Percentiles rank a stretch among this genome's conserved stretches.
These are phyloP conservation scores for Dexiosoma caninum DNA, from an alignment of 2,888 invertebrate species.

Conservation along the genomic window DNA sequence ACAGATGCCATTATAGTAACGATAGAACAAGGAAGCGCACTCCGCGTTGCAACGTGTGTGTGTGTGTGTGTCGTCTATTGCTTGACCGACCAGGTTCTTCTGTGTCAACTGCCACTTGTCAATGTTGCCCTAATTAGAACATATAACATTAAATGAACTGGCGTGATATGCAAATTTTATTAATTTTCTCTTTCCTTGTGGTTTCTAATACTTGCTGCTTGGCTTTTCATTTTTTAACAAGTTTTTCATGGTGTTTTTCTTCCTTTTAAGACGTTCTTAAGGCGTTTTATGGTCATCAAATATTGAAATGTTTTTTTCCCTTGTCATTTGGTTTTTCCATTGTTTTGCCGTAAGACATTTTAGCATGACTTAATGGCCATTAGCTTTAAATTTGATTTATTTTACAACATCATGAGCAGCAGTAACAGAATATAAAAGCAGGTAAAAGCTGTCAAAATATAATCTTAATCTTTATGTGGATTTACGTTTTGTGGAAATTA, in stretches of 20 bases:
- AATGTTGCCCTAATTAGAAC: conserved; percentile 29
- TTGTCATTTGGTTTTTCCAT: neutral
- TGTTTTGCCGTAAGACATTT: neutral
- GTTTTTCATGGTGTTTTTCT: neutral
- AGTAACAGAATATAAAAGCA: neutral
- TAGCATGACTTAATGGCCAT: neutral
- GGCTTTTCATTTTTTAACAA: neutral
- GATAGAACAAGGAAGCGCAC: too few relatives aligned
- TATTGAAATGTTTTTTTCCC: neutral
- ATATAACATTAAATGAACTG: conserved; percentile 24
- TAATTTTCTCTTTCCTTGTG: neutral
- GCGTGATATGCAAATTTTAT: neutral
- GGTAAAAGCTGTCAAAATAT: conserved; percentile 12
- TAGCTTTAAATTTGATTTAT: neutral
- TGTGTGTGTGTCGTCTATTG: neutral
- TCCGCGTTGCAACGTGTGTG: too few relatives aligned
- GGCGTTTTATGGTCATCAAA: neutral
- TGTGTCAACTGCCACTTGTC: conserved; percentile 13
- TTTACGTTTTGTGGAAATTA: too few relatives aligned
- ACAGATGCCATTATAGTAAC: too few relatives aligned
- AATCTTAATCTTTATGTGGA: too few relatives aligned
- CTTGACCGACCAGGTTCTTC: neutral
- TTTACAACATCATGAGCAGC: neutral
- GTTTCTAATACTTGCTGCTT: neutral
- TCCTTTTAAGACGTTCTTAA: neutral